Evolutionary conservation across 2,888 invertebrate genomes (phyloP).

Genomic region (Drymonia ruficornis): DNA sequence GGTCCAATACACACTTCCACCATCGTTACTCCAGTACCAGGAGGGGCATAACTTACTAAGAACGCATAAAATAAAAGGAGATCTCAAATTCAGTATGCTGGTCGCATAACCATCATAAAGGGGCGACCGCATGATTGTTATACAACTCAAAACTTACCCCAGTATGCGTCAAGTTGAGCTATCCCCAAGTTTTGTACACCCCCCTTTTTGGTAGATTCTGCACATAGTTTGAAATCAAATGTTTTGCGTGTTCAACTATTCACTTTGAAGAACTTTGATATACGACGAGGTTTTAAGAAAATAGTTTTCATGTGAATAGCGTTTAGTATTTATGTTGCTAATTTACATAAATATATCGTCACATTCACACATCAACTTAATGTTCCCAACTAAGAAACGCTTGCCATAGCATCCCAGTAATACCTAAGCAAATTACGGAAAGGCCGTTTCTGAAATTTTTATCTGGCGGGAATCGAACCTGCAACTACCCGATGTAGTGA

Average conservation of each 20-base stretch:
- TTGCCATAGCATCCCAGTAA: no score
- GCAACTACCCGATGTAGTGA: no score
- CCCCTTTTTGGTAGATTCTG: slow-evolving; percentile 35
- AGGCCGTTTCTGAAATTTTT: no score
- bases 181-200: slow-evolving; percentile 42
- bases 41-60: background rate
- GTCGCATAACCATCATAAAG: slow-evolving; percentile 35
- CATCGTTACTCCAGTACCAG: no score
- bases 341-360: no score
- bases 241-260: slow-evolving; percentile 34
- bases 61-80: background rate
- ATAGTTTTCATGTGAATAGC: no score
- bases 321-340: no score
- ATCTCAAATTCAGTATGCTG: slow-evolving; percentile 14
- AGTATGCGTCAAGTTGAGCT: slow-evolving; percentile 39
- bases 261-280: slow-evolving; percentile 33
- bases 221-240: slow-evolving; percentile 41
- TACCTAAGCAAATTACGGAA: no score
- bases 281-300: slow-evolving; percentile 3
- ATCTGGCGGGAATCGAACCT: no score
- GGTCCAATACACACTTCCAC: no score
- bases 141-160: slow-evolving; percentile 40
- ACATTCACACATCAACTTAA: no score
- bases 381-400: no score
- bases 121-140: slow-evolving; percentile 42